phyloP scores from a whole-genome alignment of 2,113 vertebrate genomes.

The Megaleporinus macrocephalus region DNA sequence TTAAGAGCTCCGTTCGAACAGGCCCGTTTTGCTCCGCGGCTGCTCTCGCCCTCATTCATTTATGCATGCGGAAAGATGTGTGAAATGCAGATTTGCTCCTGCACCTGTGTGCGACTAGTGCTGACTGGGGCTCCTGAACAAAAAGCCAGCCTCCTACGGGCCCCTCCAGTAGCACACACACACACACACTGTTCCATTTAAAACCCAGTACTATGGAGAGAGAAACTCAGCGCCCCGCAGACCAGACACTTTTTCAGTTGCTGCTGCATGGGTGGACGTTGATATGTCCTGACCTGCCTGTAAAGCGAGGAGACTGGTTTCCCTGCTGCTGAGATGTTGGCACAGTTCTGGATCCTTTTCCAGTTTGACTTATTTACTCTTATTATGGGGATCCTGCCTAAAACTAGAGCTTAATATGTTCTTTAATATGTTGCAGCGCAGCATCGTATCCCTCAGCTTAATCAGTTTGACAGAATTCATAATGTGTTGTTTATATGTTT shows the following conservation, averaged over 20 bases:
- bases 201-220: not conserved
- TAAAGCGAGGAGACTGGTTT: not conserved
- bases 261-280: not conserved
- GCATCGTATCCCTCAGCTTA: too few species aligned
- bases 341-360: not conserved
- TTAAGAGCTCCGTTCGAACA: slow-evolving; percentile 43
- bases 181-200: not conserved
- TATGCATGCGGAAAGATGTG: slow-evolving; percentile 49
- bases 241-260: not conserved
- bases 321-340: not conserved
- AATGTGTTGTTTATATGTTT: too few species aligned
- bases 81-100: slow-evolving; percentile 54
- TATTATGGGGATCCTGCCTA: not conserved
- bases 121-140: slow-evolving; percentile 41
- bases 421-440: too few species aligned
- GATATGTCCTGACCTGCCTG: not conserved
- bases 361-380: not conserved
- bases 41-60: slow-evolving; percentile 55
- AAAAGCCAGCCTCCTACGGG: not conserved
- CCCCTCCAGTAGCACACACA: not conserved
- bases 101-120: slow-evolving; percentile 33
- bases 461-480: too few species aligned
- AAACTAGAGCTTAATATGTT: too few species aligned
- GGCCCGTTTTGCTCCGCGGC: slow-evolving; percentile 49
- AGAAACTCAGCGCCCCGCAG: not conserved